phyloP scores from a whole-genome alignment of 2,797 vertebrate species.

The Syncerus caffer region DNA sequence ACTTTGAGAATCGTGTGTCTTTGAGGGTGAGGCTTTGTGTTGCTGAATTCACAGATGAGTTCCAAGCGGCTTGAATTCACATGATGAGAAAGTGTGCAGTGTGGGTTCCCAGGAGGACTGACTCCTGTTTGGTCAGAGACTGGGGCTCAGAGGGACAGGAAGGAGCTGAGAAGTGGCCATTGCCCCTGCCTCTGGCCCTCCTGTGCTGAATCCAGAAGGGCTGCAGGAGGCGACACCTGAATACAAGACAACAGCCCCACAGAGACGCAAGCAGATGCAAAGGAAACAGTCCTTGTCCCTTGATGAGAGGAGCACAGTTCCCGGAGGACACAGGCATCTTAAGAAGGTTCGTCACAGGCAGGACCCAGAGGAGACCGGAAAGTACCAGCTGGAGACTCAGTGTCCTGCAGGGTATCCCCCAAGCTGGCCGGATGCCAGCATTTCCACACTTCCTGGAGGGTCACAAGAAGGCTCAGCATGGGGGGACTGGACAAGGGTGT shows the following conservation, averaged over 20 bases:
- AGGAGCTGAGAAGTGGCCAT: accelerated
- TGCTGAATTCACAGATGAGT: neutral
- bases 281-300: neutral
- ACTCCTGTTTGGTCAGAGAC: neutral
- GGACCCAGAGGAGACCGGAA: accelerated
- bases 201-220: neutral
- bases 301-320: too few relatives aligned
- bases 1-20: neutral
- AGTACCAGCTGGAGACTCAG: neutral
- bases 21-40: neutral
- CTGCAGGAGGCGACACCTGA: accelerated
- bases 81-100: neutral
- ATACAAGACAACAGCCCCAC: accelerated
- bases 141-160: accelerated
- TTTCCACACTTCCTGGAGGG: too few relatives aligned
- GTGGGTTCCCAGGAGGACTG: neutral
- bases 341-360: accelerated
- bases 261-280: accelerated
- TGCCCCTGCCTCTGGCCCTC: too few relatives aligned
- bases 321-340: accelerated
- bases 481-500: accelerated
- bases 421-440: accelerated
- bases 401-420: accelerated
- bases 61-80: neutral
- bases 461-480: neutral